Evolutionary conservation across 2,113 vertebrate species (phyloP).

Genomic region (Brachionichthys hirsutus): DNA sequence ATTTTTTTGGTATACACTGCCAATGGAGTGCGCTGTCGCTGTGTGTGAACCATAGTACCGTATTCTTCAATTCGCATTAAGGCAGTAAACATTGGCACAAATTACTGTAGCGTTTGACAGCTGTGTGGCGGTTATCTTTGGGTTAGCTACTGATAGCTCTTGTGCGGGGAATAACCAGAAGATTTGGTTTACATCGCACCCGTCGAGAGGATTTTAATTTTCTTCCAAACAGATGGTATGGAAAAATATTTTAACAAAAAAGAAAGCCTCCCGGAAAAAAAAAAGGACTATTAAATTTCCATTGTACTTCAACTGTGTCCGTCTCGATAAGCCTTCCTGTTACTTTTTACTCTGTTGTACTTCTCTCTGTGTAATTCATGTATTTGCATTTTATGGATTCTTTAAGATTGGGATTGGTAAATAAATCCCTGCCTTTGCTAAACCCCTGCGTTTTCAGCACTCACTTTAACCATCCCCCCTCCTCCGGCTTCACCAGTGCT

Average conservation of each 20-base stretch:
- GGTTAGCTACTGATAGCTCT: slow-evolving; percentile 62
- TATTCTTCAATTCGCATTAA: slow-evolving; percentile 85
- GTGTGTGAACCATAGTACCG: slow-evolving; percentile 75
- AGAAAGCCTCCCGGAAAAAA: slow-evolving; percentile 46
- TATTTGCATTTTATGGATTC: slow-evolving; percentile 23
- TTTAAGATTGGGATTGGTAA: slow-evolving; percentile 48
- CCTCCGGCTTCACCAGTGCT: slow-evolving; percentile 61
- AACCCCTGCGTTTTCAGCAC: slow-evolving; percentile 60
- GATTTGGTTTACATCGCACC: slow-evolving; percentile 59
- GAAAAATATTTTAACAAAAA: slow-evolving; percentile 45
- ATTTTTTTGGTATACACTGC: slow-evolving; percentile 78
- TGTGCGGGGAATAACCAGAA: slow-evolving; percentile 52
- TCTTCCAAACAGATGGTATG: slow-evolving; percentile 68
- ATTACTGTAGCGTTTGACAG: slow-evolving; percentile 72
- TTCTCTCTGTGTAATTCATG: slow-evolving; percentile 32
- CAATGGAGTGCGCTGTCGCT: slow-evolving; percentile 63
- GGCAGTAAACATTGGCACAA: slow-evolving; percentile 96
- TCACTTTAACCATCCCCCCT: slow-evolving; percentile 62
- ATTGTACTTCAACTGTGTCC: slow-evolving; percentile 49
- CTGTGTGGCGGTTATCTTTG: slow-evolving; percentile 61
- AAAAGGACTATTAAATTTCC: slow-evolving; percentile 34
- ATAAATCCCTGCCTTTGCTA: slow-evolving; percentile 66
- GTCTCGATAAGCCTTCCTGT: slow-evolving; percentile 32
- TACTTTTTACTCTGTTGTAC: slow-evolving; percentile 44
- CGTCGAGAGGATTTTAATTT: slow-evolving; percentile 60